Base-by-base conservation (phyloP, 2,797 vertebrate species). In the Tinamus major region DNA sequence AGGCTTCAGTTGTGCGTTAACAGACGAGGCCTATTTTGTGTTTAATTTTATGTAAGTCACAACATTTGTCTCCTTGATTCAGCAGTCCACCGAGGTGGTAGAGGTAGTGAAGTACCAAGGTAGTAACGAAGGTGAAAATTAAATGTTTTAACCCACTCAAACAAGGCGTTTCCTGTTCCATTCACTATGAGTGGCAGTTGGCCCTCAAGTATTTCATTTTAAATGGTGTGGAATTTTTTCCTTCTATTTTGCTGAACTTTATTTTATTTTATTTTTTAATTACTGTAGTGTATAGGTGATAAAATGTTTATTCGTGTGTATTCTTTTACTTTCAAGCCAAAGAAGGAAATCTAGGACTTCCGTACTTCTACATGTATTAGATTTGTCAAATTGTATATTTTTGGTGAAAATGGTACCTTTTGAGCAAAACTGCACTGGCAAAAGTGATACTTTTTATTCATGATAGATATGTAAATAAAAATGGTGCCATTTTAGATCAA, bases 341-440 rank as follows among this genome's bases (percentile, higher is more conserved):
- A 55, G 69, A 55, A 85, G 26, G 80, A 79, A 26, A 49, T 26
- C 12, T 27, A 21, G 76, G 24, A 18, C 39, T 51, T 55, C 79
- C 41, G 42, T 48, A 16, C 11, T 6, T 84, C 24, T 48, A 1
- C n/a, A 35, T 55, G 33, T 44, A 53, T 89, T 62, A 74, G 19
- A 64, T 48, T 51, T 29, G 48, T 81, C 51, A 74, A 85, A 69
- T 41, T 29, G 31, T 69, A 26, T 7, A 0, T 9, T 42, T 20
- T 39, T 8, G 20, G 19, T 76, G 55, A 77, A 76, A 81, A 65
- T 39, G 0, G 6, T 88, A 72, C 4, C 1, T 92, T 84, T 78
- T 64, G 46, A 49, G 85, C 93, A 94, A 95, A 95, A 87, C 95
- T 95, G 92, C 94, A 90, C 8, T 96, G 96, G 96, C 95, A 96